These are phyloP conservation scores for Lucilia cuprina DNA, from an alignment of 1,140 invertebrate genomes.

Conservation along the genomic window DNA sequence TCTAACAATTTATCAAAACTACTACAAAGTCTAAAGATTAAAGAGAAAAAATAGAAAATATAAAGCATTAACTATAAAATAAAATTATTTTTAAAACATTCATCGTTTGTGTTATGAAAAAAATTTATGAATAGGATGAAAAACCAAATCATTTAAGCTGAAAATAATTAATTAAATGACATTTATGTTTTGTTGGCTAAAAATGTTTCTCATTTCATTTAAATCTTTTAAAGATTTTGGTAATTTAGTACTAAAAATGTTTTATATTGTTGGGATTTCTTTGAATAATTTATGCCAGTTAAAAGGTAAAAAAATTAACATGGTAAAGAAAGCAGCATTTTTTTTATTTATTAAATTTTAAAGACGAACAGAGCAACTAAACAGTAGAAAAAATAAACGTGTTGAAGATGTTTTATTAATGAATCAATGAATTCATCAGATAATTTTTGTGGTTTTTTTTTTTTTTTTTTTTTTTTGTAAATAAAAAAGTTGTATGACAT, in stretches of 20 bases:
- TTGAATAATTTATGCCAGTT: not conserved
- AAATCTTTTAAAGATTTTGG: too few relatives aligned
- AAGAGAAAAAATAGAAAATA: not conserved
- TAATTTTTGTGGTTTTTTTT: not conserved
- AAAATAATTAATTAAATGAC: slow-evolving; percentile 30
- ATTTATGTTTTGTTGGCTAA: slow-evolving; percentile 17
- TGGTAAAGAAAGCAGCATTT: not conserved
- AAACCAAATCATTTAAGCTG: not conserved
- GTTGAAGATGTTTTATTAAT: slow-evolving; percentile 27
- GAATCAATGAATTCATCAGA: slow-evolving; percentile 17
- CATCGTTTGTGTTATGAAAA: not conserved
- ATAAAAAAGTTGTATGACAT: not conserved
- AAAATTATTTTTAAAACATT: too few relatives aligned
- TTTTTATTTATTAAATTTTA: not conserved
- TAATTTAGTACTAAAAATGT: not conserved
- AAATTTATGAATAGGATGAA: not conserved
- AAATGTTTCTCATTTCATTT: too few relatives aligned
- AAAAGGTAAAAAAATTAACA: not conserved
- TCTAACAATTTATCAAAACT: not conserved
- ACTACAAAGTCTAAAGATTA: not conserved
- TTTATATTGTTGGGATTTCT: not conserved
- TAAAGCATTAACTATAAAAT: not conserved
- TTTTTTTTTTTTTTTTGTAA: not conserved
- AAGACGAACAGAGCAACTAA: not conserved
- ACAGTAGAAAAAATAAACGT: not conserved